A percentile compares a stretch with the other conserved stretches of the same genome.
Conservation (phyloP, 2,113 vertebrate species). For the Nanger granti region DNA sequence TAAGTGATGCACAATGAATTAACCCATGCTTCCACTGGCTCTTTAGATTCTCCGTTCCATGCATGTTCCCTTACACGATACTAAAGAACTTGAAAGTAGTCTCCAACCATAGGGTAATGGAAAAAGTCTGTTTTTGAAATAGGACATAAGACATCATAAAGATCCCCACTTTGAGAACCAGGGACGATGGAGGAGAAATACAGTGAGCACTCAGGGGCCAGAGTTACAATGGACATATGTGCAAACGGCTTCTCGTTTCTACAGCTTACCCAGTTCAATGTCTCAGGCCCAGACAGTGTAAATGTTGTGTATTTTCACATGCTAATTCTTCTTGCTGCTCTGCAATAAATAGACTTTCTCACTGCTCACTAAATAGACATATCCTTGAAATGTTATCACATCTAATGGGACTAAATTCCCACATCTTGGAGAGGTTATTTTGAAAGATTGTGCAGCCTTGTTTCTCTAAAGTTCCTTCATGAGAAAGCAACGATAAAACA, state of each 20-base stretch:
- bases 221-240: neutral
- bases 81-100: neutral
- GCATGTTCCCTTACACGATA: neutral
- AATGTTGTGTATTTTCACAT: neutral
- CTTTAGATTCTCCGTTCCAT: neutral
- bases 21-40: neutral
- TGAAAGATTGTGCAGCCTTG: neutral
- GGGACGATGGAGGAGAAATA: neutral
- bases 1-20: neutral
- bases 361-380: neutral
- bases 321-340: neutral
- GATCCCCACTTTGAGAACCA: neutral
- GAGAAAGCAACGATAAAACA: neutral
- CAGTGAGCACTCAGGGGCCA: neutral
- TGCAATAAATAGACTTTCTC: neutral
- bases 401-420: neutral
- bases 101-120: neutral
- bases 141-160: neutral
- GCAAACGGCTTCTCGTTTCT: neutral
- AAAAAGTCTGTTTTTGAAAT: neutral
- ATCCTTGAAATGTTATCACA: neutral
- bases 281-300: neutral
- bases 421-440: neutral
- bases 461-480: neutral
- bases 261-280: neutral